phyloP scores from a whole-genome alignment of 2,113 vertebrate species.

The Marcusenius ussheri region DNA sequence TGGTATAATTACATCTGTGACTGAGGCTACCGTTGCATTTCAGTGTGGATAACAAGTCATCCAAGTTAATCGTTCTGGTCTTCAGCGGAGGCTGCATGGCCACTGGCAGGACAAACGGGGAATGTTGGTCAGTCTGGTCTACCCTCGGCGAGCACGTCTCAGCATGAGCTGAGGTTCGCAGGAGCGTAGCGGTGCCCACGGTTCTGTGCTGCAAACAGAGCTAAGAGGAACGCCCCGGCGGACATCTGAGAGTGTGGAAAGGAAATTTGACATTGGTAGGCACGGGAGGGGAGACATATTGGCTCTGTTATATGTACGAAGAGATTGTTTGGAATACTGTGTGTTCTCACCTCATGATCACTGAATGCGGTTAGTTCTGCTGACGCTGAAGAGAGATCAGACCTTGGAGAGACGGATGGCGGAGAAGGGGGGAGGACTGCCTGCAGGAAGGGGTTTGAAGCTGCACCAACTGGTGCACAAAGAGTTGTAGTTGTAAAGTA shows the following conservation, averaged over 20 bases:
- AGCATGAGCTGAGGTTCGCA: not conserved
- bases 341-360: no score
- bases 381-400: no score
- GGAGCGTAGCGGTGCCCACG: not conserved
- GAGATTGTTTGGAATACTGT: no score
- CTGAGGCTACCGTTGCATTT: not conserved
- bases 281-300: no score
- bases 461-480: no score
- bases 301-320: no score
- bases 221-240: not conserved
- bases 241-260: not conserved
- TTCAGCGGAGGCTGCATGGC: not conserved
- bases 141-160: not conserved
- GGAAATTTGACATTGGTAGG: no score
- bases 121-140: not conserved
- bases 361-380: no score
- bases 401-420: no score
- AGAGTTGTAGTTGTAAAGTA: no score
- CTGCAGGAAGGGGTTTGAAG: no score
- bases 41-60: not conserved
- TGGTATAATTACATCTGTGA: not conserved
- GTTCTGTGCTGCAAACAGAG: not conserved
- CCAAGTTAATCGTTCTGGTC: not conserved
- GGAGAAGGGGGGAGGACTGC: no score
- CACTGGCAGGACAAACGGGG: not conserved